Evolutionary conservation across 1,140 invertebrate genomes (phyloP).

Genomic region (Tetranychus cinnabarinus): DNA sequence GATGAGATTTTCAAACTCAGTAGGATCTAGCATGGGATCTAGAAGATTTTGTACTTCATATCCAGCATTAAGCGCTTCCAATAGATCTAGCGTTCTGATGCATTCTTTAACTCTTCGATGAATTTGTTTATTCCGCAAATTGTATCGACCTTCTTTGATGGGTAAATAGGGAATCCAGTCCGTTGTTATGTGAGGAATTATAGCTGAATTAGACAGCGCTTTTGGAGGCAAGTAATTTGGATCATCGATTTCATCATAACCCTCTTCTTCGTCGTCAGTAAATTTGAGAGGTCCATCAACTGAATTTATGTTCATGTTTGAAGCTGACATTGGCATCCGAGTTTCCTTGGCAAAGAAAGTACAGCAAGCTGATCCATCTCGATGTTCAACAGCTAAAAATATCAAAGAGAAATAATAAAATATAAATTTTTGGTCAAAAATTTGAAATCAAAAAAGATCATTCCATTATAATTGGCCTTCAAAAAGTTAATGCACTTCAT

Average conservation of each 20-base stretch:
- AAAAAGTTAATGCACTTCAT: too few relatives aligned
- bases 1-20: slow-evolving; percentile 23
- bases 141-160: slow-evolving; percentile 1
- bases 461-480: too few relatives aligned
- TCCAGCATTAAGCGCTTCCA: slow-evolving; percentile 30
- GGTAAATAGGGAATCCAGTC: slow-evolving; percentile 11
- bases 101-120: slow-evolving; percentile 26
- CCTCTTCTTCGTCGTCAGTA: slow-evolving; percentile 4
- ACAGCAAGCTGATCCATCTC: slow-evolving; percentile 30
- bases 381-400: slow-evolving; percentile 14
- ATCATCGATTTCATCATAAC: slow-evolving; percentile 9
- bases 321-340: slow-evolving; percentile 3
- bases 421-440: neutral
- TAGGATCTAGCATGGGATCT: slow-evolving; percentile 14
- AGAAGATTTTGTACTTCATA: slow-evolving; percentile 28
- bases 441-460: neutral
- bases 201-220: neutral
- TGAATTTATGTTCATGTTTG: slow-evolving; percentile 1
- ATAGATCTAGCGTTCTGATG: slow-evolving; percentile 26
- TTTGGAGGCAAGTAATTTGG: slow-evolving; percentile 4
- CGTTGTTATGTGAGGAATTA: slow-evolving; percentile 2
- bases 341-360: slow-evolving; percentile 23
- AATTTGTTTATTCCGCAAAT: slow-evolving; percentile 10
- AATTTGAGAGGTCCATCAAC: neutral
- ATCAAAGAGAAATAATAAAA: neutral